Evolutionary conservation across 2,888 invertebrate genomes (phyloP).

Genomic region (Leucozona laternaria): DNA sequence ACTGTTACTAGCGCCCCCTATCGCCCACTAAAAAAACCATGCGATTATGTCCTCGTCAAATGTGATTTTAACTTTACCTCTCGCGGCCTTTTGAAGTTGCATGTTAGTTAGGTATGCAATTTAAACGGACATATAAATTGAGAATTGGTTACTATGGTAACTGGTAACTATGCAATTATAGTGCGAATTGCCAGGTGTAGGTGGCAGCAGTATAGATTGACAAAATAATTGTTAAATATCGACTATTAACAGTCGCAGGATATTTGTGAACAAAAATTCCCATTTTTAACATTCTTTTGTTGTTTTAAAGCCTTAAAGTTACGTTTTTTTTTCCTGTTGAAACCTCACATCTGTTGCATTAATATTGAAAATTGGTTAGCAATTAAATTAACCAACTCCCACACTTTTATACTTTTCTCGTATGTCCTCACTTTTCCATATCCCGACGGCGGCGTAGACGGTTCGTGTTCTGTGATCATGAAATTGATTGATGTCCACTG

Average conservation of each 20-base stretch:
- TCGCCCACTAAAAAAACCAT: conserved; percentile 29
- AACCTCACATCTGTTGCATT: conserved; percentile 64
- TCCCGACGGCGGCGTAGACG: conserved; percentile 23
- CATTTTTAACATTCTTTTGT: background rate
- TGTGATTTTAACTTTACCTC: conserved; percentile 58
- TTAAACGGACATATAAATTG: conserved; percentile 48
- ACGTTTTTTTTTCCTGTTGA: background rate
- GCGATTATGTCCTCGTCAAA: conserved; percentile 47
- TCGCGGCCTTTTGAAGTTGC: conserved; percentile 1
- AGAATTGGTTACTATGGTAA: conserved; percentile 53
- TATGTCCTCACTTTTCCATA: conserved; percentile 17
- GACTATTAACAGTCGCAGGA: conserved; percentile 3
- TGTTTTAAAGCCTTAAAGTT: conserved; percentile 8
- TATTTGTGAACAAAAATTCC: background rate
- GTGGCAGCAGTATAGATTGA: conserved; percentile 63
- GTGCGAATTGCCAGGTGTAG: conserved; percentile 60
- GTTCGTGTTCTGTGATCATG: conserved; percentile 33
- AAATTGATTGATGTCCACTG: conserved; percentile 63
- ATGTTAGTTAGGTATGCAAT: conserved; percentile 20
- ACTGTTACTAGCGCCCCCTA: background rate
- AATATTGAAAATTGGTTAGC: conserved; percentile 44
- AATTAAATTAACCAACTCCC: conserved; percentile 58
- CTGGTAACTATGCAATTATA: conserved; percentile 57
- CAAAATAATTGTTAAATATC: conserved; percentile 38
- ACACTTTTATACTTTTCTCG: background rate